Evolutionary conservation across 2,888 invertebrate genomes (phyloP), one percentile per base, ranked within the genome.

Genomic region (Tubulanus polymorphus): DNA sequence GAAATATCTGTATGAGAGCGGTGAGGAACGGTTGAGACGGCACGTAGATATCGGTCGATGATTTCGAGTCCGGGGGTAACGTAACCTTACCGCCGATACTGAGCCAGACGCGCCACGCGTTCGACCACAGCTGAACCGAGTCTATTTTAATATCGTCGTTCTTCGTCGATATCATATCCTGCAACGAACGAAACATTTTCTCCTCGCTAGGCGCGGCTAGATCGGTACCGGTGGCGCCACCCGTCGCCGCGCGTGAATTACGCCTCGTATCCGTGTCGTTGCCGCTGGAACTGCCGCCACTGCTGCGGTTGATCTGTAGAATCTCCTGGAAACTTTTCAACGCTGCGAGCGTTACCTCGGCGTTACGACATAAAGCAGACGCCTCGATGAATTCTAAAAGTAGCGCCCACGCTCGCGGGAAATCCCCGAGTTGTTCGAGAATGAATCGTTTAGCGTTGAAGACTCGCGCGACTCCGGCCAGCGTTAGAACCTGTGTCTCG

Each of bases 311-410:
- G 37, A 74, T 72, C 52, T 76, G 75, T 12, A 96, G 84, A 66
- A 96, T 91, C 79, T 97, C 96, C 82, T 97, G 96, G 80, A 97
- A 91, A 15, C 95, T 93, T 80, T 96, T 95, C 6, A 99, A 81
- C 0, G 96, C 95, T 1, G 96, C 93, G 66, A 97, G 84, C 0
- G 96, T 94, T 37, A 82, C 77, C 84, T 99, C 97, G 56, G 93
- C 92, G 78, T 93, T 97, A 78, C 89, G 90, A 70, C 90, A 88
- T 48, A 93, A 82, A 0, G 96, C 93, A 18, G 77, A 69, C 15
- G 63, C 62, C 62, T 79, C 76, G 71, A 99, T 91, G 72, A 93
- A 95, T 71, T 93, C 92, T 37, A 99, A 83, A 20, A 99, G 84
- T 2, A 94, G 85, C 0, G 90, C 88, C 97, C 97, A 99, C 0